phyloP scores from a whole-genome alignment of 2,797 vertebrate genomes.

The Parauchenoglanis ngamensis region DNA sequence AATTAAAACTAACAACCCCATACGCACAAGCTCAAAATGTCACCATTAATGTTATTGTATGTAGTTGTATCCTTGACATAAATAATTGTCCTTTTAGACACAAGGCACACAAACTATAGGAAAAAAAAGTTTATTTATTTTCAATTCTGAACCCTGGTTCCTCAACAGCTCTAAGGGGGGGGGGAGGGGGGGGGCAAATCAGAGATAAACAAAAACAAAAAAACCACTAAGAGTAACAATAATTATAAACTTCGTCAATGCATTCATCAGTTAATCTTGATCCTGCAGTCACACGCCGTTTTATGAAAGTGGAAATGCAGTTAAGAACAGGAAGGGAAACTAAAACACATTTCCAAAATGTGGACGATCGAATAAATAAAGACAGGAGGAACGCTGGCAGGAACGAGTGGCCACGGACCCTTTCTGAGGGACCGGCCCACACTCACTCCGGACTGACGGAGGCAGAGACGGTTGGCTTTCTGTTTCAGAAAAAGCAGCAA shows the following conservation, averaged over 20 bases:
- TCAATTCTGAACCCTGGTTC: slow-evolving; percentile 76
- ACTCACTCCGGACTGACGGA: neutral
- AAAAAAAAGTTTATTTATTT: slow-evolving; percentile 78
- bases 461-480: slow-evolving; percentile 39
- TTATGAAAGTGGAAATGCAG: slow-evolving; percentile 26
- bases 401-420: slow-evolving; percentile 58
- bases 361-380: slow-evolving; percentile 65
- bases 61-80: neutral
- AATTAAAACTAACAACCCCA: no score
- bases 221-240: slow-evolving; percentile 50
- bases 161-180: slow-evolving; percentile 62
- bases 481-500: neutral
- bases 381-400: slow-evolving; percentile 54
- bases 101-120: slow-evolving; percentile 67
- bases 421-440: slow-evolving; percentile 52
- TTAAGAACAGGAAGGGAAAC: slow-evolving; percentile 34
- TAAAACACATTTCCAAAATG: slow-evolving; percentile 46
- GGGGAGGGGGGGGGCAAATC: no score
- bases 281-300: slow-evolving; percentile 33
- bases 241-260: slow-evolving; percentile 68
- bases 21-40: neutral
- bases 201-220: slow-evolving; percentile 52
- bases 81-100: neutral
- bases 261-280: slow-evolving; percentile 58
- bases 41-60: neutral